Evolutionary conservation across 2,888 invertebrate species (phyloP).

Genomic region (Acleris laterana): DNA sequence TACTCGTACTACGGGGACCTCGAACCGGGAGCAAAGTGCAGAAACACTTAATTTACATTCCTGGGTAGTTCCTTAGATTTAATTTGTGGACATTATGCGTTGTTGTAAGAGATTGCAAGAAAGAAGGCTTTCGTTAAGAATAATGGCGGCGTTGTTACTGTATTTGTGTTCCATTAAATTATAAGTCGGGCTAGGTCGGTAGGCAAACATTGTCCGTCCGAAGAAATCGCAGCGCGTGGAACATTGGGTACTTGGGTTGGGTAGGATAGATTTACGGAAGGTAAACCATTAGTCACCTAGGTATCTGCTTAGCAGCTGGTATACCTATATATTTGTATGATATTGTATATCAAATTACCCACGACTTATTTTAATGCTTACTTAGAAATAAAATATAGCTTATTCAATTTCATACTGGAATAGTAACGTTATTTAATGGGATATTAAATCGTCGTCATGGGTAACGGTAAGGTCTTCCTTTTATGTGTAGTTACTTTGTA

Average conservation of each 20-base stretch:
- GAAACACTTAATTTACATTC: too few relatives aligned
- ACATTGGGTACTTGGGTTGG: constrained; percentile 8
- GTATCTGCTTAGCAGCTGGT: background rate
- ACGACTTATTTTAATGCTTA: too few relatives aligned
- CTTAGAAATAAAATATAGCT: too few relatives aligned
- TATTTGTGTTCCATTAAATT: constrained; percentile 72
- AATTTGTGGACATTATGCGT: constrained; percentile 9
- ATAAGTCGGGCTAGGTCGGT: constrained; percentile 62
- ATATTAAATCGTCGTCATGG: too few relatives aligned
- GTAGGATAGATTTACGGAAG: constrained; percentile 2
- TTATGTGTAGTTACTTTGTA: too few relatives aligned
- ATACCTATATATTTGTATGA: background rate
- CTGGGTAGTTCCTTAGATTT: too few relatives aligned
- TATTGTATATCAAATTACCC: too few relatives aligned
- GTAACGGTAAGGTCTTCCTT: too few relatives aligned
- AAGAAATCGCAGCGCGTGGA: constrained; percentile 10
- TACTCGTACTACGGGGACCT: too few relatives aligned
- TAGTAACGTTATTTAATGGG: too few relatives aligned
- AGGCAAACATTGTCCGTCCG: constrained; percentile 61
- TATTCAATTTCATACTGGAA: too few relatives aligned
- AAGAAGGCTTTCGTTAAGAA: constrained; percentile 59
- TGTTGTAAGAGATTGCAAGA: constrained; percentile 46
- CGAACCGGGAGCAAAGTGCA: too few relatives aligned
- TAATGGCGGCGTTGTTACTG: constrained; percentile 63
- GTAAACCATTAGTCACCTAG: constrained; percentile 1